Base-by-base conservation (phyloP, 2,113 vertebrate genomes). In the Pteruthius melanotis region DNA sequence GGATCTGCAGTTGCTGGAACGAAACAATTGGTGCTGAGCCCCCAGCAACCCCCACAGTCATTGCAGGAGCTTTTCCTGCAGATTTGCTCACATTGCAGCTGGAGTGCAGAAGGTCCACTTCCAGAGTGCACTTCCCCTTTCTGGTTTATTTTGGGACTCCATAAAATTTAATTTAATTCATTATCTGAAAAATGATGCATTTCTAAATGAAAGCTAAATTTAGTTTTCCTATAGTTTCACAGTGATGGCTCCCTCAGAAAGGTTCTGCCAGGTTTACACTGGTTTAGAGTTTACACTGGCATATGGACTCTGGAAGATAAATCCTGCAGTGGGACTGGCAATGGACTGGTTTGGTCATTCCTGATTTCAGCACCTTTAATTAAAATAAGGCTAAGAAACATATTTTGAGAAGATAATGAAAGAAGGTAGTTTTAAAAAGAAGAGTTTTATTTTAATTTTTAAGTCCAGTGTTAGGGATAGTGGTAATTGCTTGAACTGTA, bases 381-480 rank as follows among this genome's bases (percentile, higher is more conserved):
- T 89, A 87, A 82, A 96, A 53, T 39, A 72, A 53, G 52, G 65
- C 26, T 60, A 56, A 60, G 60, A 89, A 72, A 44, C 3, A 1
- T 52, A 13, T 66, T 33, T 61, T 37, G 39, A 57, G 49, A 89
- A 84, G 83, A 17, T 49, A 81, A 81, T 65, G 54, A 82, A 63
- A 61, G 40, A 53, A 78, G 27, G 28, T 50, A 1, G 18, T 83
- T 97, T 91, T 77, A 60, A 65, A 89, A 91, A 78, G n/a, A 89
- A 27, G 24, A 23, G 31, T 71, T 96, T 90, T 39, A 27, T 54
- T 93, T 94, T 89, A n/a, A 37, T 57, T 93, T 94, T 83, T 72
- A 76, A 49, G 89, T 76, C 60, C 53, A 64, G 35, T 6, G 8
- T 28, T 57, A 26, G 69, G 57, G 33, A 23, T 49, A 74, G 68